Conservation (phyloP, 2,797 vertebrate genomes). For the Cynopterus sphinx region DNA sequence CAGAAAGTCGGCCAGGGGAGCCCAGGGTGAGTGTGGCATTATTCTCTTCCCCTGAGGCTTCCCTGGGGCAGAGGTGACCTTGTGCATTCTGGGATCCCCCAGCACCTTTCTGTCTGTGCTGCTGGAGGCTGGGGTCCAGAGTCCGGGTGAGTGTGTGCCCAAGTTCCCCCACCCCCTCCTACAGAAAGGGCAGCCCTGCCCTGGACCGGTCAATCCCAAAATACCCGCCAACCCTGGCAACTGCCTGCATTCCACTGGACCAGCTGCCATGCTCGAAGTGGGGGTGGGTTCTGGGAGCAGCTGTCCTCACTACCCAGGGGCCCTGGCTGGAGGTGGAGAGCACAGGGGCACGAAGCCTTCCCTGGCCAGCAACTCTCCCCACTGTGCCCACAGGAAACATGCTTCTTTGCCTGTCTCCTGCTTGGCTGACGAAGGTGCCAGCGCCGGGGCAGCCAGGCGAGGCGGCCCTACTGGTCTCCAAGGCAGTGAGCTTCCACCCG, state of each 20-base stretch:
- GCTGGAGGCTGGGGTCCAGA: conserved; percentile 84
- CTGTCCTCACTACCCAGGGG: conserved; percentile 23
- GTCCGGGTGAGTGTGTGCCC: conserved; percentile 81
- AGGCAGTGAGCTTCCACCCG: conserved; percentile 85
- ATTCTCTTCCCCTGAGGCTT: conserved; percentile 68
- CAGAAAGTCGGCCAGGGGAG: not conserved
- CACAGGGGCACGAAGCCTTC: not conserved
- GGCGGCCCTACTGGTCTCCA: conserved; percentile 80
- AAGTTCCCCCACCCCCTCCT: conserved; percentile 25
- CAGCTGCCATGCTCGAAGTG: conserved; percentile 60
- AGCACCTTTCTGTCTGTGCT: conserved; percentile 84
- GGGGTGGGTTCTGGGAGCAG: conserved; percentile 57
- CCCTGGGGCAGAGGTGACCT: conserved; percentile 80
- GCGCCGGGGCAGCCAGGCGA: conserved; percentile 64
- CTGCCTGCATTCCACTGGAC: conserved; percentile 50
- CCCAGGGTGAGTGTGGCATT: not conserved
- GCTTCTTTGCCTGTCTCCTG: conserved; percentile 85
- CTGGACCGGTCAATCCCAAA: conserved; percentile 70
- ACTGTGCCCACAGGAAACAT: conserved; percentile 82
- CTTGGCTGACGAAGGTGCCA: conserved; percentile 82
- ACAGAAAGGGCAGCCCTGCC: conserved; percentile 61
- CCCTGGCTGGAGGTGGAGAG: not conserved
- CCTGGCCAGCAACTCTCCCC: conserved; percentile 8
- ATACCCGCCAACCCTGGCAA: conserved; percentile 72
- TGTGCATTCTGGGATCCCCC: conserved; percentile 85